Conservation (phyloP, 1,140 invertebrate genomes). For the Drosophila subpulchrella region DNA sequence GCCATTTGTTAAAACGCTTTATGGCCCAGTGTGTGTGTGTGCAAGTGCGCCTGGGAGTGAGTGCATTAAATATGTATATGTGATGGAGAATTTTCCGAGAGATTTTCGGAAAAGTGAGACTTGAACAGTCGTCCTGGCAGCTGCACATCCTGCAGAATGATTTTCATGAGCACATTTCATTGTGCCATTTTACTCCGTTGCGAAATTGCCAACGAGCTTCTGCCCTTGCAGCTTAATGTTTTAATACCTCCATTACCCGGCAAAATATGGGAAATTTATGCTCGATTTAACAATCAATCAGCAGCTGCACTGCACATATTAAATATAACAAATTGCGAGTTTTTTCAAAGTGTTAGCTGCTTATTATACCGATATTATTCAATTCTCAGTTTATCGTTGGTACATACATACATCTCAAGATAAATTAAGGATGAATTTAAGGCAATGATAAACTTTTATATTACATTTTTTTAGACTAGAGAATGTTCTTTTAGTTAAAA, state of each 20-base stretch:
- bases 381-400: no score
- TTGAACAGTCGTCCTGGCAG: neutral
- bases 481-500: no score
- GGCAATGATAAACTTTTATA: no score
- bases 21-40: constrained; percentile 15
- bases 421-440: no score
- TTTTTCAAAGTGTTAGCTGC: no score
- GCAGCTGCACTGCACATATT: constrained; percentile 3
- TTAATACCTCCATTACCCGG: constrained; percentile 6
- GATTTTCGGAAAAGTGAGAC: constrained; percentile 29
- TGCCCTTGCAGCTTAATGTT: neutral
- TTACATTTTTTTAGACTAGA: no score
- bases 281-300: neutral
- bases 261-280: neutral
- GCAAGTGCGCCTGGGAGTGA: constrained; percentile 5
- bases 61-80: constrained; percentile 61
- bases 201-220: neutral
- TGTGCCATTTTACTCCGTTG: constrained; percentile 1
- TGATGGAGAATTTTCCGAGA: constrained; percentile 38
- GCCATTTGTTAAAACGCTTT: constrained; percentile 75
- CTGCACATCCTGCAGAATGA: neutral
- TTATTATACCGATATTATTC: no score
- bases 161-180: constrained; percentile 13
- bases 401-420: no score
- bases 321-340: neutral